A percentile compares a stretch with the other conserved stretches of the same genome.
Evolutionary conservation across 2,888 invertebrate genomes (phyloP).

Genomic region (Nycteola revayana): DNA sequence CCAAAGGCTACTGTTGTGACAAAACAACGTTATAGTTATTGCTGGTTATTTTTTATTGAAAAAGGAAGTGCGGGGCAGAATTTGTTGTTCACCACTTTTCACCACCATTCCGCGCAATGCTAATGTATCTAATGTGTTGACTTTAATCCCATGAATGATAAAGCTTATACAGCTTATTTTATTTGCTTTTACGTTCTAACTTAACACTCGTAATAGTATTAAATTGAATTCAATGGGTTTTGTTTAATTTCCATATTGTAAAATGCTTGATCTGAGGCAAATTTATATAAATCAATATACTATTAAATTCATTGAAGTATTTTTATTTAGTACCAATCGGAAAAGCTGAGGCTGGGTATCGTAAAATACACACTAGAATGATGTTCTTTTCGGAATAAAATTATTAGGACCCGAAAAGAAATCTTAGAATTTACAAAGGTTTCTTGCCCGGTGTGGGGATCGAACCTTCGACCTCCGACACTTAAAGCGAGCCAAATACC

Average conservation of each 20-base stretch:
- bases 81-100: not conserved
- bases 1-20: slow-evolving; percentile 18
- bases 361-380: no score
- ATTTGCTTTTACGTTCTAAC: slow-evolving; percentile 10
- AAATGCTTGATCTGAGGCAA: slow-evolving; percentile 42
- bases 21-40: not conserved
- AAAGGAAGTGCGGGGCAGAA: no score
- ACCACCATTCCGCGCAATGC: not conserved
- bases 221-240: slow-evolving; percentile 19
- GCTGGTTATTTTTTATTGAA: no score
- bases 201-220: slow-evolving; percentile 26
- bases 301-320: slow-evolving; percentile 13
- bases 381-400: no score
- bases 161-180: not conserved
- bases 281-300: slow-evolving; percentile 41
- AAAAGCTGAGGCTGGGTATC: no score
- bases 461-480: no score
- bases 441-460: no score
- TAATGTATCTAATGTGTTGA: not conserved
- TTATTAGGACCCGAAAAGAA: no score
- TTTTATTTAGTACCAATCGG: no score
- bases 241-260: slow-evolving; percentile 19
- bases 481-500: no score
- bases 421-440: no score
- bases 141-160: no score